Evolutionary conservation across 1,140 invertebrate species (phyloP), one percentile per base, ranked within the genome.

Genomic region (Leptinotarsa texana): DNA sequence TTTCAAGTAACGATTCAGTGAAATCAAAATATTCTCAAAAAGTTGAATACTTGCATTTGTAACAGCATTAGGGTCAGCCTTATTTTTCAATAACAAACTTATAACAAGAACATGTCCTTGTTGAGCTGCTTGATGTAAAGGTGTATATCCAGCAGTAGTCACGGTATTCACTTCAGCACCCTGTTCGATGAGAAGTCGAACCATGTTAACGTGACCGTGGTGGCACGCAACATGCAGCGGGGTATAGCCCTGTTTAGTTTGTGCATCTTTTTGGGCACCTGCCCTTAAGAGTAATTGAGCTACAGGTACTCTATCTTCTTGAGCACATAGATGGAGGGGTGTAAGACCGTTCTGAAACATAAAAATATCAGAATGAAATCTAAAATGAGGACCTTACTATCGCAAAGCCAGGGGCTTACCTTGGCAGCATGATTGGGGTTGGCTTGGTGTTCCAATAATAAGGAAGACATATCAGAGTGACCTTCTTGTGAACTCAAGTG

Each of bases 71-170:
- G 98, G 98, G 85, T 97, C 94, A 0, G 98, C 97, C 84, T 96
- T 95, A 84, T 96, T 92, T 82, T 98, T 96, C 70, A 99, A 89
- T 1, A 99, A 88, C 18, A 98, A 87, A 86, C 95, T 97, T 73
- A 99, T 97, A 78, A 99, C 95, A 74, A 96, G 89, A 1, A 96
- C 95, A 85, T 99, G 98, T 0, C 98, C 98, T 87, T 99, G 98
- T 85, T 99, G 97, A 18, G 97, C 96, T 6, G 97, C 97, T 87
- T 99, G 97, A 88, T 99, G 98, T 1, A 99, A 88, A 13, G 98
- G 96, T 5, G 98, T 99, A 85, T 99, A 99, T n/a, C 96, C 96
- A 66, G 93, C 92, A 74, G 87, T 90, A n/a, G 92, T 93, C 21
- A 87, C 89, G 57, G 90, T 91, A 74, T 92, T 89, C 21, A 94